Evolutionary conservation across 2,113 vertebrate species (phyloP).

Genomic region (Columba janthina): DNA sequence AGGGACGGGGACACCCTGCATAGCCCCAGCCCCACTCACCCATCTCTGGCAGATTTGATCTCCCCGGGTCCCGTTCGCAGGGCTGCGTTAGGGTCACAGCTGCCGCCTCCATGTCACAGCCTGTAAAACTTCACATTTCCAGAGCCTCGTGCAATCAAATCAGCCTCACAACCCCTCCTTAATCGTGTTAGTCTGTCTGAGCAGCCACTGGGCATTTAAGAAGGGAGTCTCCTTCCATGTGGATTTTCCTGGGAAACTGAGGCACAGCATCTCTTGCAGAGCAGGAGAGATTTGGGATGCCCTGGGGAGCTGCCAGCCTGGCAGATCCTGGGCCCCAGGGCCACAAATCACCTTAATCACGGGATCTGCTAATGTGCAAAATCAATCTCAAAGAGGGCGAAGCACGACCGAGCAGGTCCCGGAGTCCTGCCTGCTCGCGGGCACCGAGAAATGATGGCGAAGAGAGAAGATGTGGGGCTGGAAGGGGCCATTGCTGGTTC

Average conservation of each 20-base stretch:
- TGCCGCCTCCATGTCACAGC: background rate
- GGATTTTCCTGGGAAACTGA: background rate
- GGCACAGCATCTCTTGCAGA: background rate
- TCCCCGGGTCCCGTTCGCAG: background rate
- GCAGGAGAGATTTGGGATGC: background rate
- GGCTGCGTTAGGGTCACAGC: conserved; percentile 6
- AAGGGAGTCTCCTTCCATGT: background rate
- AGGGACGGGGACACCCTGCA: background rate
- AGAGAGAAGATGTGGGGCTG: background rate
- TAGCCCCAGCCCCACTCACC: background rate
- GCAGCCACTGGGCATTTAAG: background rate
- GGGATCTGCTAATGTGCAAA: background rate
- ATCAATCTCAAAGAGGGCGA: background rate
- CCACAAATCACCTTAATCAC: background rate
- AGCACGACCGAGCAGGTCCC: background rate
- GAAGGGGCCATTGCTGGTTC: background rate
- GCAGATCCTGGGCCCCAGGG: background rate
- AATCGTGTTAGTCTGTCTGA: background rate
- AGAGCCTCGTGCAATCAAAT: background rate
- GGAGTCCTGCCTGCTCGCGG: background rate
- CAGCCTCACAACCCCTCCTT: background rate
- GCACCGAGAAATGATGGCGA: fast-evolving
- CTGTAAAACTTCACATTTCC: background rate
- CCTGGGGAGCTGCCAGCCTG: background rate
- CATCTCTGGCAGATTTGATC: conserved; percentile 28